These are phyloP conservation scores for Lysandra bellargus DNA, from an alignment of 2,888 invertebrate species.

Conservation along the genomic window DNA sequence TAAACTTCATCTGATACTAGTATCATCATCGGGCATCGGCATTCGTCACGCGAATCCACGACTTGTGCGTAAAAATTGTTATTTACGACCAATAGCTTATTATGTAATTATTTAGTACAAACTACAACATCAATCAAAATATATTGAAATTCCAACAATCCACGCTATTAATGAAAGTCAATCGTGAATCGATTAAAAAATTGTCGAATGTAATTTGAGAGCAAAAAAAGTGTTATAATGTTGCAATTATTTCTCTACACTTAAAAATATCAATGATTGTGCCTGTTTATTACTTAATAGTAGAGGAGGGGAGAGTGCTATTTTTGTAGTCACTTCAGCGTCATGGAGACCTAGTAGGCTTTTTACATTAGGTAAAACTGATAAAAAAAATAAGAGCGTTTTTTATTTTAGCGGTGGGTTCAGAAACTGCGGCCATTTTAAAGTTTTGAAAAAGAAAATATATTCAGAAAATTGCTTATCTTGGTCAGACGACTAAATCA, in stretches of 20 bases:
- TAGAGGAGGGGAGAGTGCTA: no score
- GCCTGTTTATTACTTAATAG: neutral
- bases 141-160: conserved; percentile 26
- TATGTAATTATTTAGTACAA: conserved; percentile 42
- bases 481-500: no score
- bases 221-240: neutral
- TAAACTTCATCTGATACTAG: conserved; percentile 19
- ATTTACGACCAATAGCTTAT: conserved; percentile 50
- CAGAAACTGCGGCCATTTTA: no score
- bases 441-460: no score
- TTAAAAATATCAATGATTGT: neutral
- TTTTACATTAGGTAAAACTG: no score
- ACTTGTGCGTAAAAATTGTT: conserved; percentile 6
- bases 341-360: no score
- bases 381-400: no score
- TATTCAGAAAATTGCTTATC: no score
- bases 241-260: neutral
- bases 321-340: no score
- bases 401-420: no score
- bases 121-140: conserved; percentile 33
- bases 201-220: neutral
- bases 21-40: neutral
- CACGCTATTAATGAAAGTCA: conserved; percentile 14
- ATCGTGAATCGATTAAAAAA: neutral
- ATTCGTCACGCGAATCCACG: conserved; percentile 30